Evolutionary conservation across 1,140 invertebrate species (phyloP), one percentile per base, ranked within the genome.

Genomic region (Macrobrachium rosenbergii): DNA sequence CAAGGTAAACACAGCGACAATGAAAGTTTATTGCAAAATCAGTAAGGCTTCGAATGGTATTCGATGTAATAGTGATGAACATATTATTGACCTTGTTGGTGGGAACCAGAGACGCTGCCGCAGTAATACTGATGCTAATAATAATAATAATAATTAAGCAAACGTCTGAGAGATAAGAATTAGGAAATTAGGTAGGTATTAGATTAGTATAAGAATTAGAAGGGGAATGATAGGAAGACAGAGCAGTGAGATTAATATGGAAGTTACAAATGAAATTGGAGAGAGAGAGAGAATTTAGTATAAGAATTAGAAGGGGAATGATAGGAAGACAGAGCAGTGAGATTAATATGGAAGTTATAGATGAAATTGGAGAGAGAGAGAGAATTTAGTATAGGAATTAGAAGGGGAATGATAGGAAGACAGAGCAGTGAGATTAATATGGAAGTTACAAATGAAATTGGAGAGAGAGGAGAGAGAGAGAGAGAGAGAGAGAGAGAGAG

Each of bases 401-500:
- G 10, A 21, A n/a, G 45, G 23, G 45, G 5, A 58, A 21, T 17
- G 77, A 59, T n/a, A 23, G 45, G 59, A 45, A 63, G 17, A 21
- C 67, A 43, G 21, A 37, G 58, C 43, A 75, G 73, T 28, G 58
- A 75, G 73, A 75, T 37, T 45, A 10, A 72, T 21, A 72, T 21
- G 37, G 67, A 72, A 37, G 37, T 21, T 23, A 37, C 3, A 10
- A 72, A 37, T 23, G 72, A 75, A 14, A 75, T 28, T 43, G 72
- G 58, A 52, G 58, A 52, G 58, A 75, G 73, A 75, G n/a, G 73
- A 75, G 73, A 75, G 73, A 75, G 73, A 75, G 28, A 43, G 28
- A 75, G 28, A 75, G 72, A 75, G 73, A 75, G 73, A 75, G 73
- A 75, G 73, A 75, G 73, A 75, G 28, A 43, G 28, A 75, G 28